Evolutionary conservation across 2,888 invertebrate species (phyloP).

Genomic region (Meta bourneti): DNA sequence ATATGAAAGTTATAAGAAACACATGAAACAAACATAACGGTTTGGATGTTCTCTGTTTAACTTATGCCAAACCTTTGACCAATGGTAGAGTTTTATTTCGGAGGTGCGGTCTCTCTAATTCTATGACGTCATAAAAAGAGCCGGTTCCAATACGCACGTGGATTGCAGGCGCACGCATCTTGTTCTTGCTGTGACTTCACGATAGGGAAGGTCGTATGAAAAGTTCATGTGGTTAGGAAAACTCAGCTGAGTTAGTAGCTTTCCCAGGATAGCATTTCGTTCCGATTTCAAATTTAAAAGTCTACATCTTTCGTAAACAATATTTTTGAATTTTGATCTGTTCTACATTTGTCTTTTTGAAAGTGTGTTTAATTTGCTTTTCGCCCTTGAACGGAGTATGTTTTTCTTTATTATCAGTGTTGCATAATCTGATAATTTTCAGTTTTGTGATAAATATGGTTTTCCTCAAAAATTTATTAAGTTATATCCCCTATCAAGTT

Average conservation of each 20-base stretch:
- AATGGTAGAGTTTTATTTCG: slow-evolving; percentile 39
- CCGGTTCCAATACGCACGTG: slow-evolving; percentile 65
- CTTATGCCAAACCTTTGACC: background rate
- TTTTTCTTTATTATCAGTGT: slow-evolving; percentile 43
- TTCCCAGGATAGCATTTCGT: background rate
- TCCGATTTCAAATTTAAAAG: background rate
- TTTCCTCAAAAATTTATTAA: too few relatives aligned
- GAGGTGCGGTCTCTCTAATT: slow-evolving; percentile 46
- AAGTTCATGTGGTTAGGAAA: slow-evolving; percentile 69
- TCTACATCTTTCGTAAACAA: background rate
- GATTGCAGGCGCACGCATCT: slow-evolving; percentile 58
- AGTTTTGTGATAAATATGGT: background rate
- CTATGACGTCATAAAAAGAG: slow-evolving; percentile 47
- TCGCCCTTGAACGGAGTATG: slow-evolving; percentile 72
- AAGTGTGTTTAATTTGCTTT: slow-evolving; percentile 36
- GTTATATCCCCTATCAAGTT: too few relatives aligned
- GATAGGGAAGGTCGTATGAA: slow-evolving; percentile 69
- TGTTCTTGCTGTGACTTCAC: slow-evolving; percentile 67
- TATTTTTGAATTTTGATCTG: background rate
- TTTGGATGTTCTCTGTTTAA: background rate
- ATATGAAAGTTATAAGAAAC: too few relatives aligned
- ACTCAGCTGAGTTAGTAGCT: slow-evolving; percentile 35
- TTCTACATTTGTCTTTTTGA: background rate
- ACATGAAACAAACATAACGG: too few relatives aligned
- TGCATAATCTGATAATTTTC: slow-evolving; percentile 47